Evolutionary conservation across 2,888 invertebrate genomes (phyloP), one percentile per base, ranked within the genome.

Genomic region (Eristalinus aeneus): DNA sequence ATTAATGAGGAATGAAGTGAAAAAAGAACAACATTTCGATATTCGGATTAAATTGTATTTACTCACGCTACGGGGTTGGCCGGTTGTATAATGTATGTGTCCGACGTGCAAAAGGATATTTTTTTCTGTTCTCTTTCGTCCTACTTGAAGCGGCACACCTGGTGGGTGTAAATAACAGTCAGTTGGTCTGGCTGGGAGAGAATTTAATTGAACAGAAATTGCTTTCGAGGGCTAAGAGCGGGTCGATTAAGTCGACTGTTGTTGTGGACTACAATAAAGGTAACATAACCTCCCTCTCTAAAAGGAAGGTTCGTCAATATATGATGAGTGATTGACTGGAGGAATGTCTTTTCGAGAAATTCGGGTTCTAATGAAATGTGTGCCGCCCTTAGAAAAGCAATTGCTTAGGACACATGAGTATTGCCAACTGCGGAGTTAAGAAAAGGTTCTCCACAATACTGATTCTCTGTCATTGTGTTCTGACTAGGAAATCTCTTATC

Each of bases 1-100:
- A 68, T 68, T 56, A 68, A 68, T 68, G 68, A 34, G 34, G 22
- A 34, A 56, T 22, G 68, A 68, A 54, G 56, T 46, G 46, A 39
- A 31, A n/a, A 58, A 27, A 34, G 27, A 27, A 23, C 54, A 22
- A 54, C 54, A 68, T 34, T 56, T 68, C 68, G 54, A 68, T 68
- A 56, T 68, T 34, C 32, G 11, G 68, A 68, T 68, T 67, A 67
- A 67, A 67, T 67, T 31, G 23, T 56, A 68, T 54, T 56, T 68
- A 56, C 56, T 34, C 68, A 68, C 68, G 68, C 68, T n/a, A 56
- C 46, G 56, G 68, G 68, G 68, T 56, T 34, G 22, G 54, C 12
- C 56, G 32, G 31, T 1, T 16, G 46, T 46, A 16, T n/a, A 16
- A 32, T n/a, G 22, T 32, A 54, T 53, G 54, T 22, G 27, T 27